A percentile compares a stretch with the other conserved stretches of the same genome.
Conservation (phyloP, 2,888 invertebrate species). For the Limnephilus marmoratus region DNA sequence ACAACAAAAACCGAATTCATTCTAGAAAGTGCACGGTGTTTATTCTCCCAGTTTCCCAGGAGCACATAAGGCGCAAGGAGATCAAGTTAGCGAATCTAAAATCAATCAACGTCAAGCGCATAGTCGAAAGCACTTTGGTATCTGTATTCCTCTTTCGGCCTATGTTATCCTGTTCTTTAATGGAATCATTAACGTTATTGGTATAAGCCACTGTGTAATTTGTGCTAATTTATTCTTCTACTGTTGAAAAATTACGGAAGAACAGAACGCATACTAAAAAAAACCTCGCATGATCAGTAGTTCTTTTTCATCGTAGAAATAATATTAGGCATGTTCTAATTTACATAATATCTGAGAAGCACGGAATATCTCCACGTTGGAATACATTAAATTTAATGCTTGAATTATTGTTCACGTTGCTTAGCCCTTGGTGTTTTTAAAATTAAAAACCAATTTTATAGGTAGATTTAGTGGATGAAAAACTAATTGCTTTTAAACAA, state of each 20-base stretch:
- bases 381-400: background rate
- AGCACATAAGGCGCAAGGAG: conserved; percentile 48
- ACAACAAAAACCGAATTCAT: background rate
- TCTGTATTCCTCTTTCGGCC: conserved; percentile 13
- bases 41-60: conserved; percentile 29
- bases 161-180: conserved; percentile 35
- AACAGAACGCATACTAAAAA: conserved; percentile 20
- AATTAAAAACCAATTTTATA: background rate
- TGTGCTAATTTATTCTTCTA: conserved; percentile 53
- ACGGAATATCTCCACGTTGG: background rate
- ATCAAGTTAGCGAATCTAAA: conserved; percentile 39
- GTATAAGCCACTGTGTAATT: conserved; percentile 52
- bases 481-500: too few relatives aligned
- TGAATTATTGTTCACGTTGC: background rate
- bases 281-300: conserved; percentile 34
- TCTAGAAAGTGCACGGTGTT: background rate
- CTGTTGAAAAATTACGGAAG: conserved; percentile 34
- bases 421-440: background rate
- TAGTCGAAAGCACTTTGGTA: conserved; percentile 22
- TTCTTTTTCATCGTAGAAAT: conserved; percentile 44
- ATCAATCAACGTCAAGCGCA: conserved; percentile 54
- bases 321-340: conserved; percentile 12
- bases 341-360: conserved; percentile 37
- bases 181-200: conserved; percentile 52
- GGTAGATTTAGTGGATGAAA: too few relatives aligned